phyloP scores from a whole-genome alignment of 2,888 invertebrate genomes.

The Eupithecia tripunctaria region DNA sequence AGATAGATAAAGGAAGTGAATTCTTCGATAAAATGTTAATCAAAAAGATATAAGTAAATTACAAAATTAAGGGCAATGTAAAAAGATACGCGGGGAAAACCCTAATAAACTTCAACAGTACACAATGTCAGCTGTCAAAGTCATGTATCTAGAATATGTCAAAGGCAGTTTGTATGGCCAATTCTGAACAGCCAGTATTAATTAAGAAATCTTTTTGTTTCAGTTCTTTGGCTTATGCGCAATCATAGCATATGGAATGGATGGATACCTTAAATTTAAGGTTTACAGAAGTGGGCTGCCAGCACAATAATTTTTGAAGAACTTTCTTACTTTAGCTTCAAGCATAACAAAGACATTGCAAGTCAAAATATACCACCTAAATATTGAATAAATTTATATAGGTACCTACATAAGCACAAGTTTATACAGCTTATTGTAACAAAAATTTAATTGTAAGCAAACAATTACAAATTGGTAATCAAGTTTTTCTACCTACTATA shows the following conservation, averaged over 20 bases:
- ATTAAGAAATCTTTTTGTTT: constrained; percentile 48
- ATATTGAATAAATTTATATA: not conserved
- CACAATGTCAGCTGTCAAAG: too few relatives aligned
- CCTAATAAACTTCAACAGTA: too few relatives aligned
- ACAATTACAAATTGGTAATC: not conserved
- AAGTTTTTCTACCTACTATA: not conserved
- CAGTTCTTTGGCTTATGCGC: constrained; percentile 95
- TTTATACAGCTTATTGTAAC: not conserved
- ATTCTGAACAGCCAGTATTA: not conserved
- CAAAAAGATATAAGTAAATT: too few relatives aligned
- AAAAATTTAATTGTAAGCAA: not conserved
- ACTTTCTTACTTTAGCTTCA: constrained; percentile 17
- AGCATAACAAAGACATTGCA: constrained; percentile 22
- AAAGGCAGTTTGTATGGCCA: too few relatives aligned
- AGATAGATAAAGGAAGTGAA: too few relatives aligned
- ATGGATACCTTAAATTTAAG: constrained; percentile 91
- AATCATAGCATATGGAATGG: constrained; percentile 91
- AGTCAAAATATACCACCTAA: constrained; percentile 32
- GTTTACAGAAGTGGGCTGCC: constrained; percentile 87
- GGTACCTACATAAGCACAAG: not conserved
- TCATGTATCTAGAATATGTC: too few relatives aligned
- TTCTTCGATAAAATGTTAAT: too few relatives aligned
- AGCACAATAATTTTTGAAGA: constrained; percentile 82
- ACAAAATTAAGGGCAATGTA: too few relatives aligned
- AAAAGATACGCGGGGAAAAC: too few relatives aligned